phyloP scores from a whole-genome alignment of 2,888 invertebrate species.

The Eupithecia pulchellata region DNA sequence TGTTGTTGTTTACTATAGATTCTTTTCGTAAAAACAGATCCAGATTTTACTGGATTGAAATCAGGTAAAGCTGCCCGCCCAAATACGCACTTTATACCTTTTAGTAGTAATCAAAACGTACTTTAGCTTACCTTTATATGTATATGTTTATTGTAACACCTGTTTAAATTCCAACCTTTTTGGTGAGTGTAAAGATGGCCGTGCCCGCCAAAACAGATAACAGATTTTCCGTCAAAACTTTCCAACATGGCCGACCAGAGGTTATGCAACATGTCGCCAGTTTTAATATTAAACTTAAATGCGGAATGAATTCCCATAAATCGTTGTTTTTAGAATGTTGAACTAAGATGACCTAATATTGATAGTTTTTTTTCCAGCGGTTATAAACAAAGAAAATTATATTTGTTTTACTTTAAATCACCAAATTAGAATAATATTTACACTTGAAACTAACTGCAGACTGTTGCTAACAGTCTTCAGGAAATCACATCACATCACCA shows the following conservation, averaged over 20 bases:
- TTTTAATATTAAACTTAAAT: conserved; percentile 2
- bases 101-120: not conserved
- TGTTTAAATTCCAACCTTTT: conserved; percentile 15
- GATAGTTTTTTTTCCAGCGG: not conserved
- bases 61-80: not conserved
- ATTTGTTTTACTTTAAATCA: too few species aligned
- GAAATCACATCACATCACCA: too few species aligned
- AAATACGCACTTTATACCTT: not conserved
- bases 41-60: not conserved
- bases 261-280: conserved; percentile 60
- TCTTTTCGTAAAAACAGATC: not conserved
- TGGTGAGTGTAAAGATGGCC: conserved; percentile 2
- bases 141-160: conserved; percentile 1
- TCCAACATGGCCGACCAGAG: conserved; percentile 65
- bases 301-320: not conserved
- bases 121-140: not conserved
- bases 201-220: conserved; percentile 12
- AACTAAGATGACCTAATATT: not conserved
- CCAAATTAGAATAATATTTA: too few species aligned
- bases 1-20: not conserved
- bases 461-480: too few species aligned
- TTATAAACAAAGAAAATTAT: too few species aligned
- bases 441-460: too few species aligned
- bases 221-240: conserved; percentile 77
- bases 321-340: not conserved